phyloP scores from a whole-genome alignment of 2,888 invertebrate species.

The Scelioninae gen. 1 region DNA sequence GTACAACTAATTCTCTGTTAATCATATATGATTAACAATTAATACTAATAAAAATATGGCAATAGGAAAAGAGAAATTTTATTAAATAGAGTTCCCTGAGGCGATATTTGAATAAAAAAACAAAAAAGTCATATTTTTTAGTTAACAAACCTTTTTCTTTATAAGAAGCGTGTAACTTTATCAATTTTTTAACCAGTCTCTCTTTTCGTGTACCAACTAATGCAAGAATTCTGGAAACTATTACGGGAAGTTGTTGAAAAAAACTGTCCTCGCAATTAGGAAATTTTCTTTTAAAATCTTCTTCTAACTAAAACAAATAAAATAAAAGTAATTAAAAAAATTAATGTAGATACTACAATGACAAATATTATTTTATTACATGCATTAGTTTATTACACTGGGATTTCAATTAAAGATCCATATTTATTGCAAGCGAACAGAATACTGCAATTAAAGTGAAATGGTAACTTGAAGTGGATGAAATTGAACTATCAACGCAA shows the following conservation, averaged over 20 bases:
- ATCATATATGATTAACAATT: not conserved
- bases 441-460: too few species aligned
- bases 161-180: not conserved
- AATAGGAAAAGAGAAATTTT: not conserved
- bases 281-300: not conserved
- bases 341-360: too few species aligned
- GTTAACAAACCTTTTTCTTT: not conserved
- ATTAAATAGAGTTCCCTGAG: not conserved
- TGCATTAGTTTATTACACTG: too few species aligned
- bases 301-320: not conserved
- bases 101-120: too few species aligned
- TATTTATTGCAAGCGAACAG: too few species aligned
- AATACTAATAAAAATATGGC: not conserved
- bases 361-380: too few species aligned
- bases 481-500: too few species aligned
- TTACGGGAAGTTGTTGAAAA: not conserved
- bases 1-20: too few species aligned
- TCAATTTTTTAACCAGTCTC: not conserved
- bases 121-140: too few species aligned
- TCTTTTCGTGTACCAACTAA: not conserved
- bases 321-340: too few species aligned
- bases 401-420: too few species aligned
- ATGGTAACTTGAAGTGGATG: too few species aligned
- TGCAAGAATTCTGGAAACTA: not conserved
- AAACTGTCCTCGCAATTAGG: not conserved